Conservation (phyloP, 1,140 invertebrate genomes). For the Ctenoplectra terminalis region DNA sequence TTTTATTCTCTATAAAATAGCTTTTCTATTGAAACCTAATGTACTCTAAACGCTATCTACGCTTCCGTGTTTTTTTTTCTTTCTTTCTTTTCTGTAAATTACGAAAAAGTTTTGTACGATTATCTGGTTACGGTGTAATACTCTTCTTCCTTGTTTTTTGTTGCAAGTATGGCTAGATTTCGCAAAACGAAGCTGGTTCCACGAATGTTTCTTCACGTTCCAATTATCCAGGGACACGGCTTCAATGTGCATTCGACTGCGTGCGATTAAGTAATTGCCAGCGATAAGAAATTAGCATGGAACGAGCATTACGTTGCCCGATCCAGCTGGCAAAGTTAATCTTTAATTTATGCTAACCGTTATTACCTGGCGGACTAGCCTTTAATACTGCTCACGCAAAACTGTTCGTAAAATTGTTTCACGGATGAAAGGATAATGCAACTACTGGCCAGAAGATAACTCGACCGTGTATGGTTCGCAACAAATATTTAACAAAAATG, state of each 20-base stretch:
- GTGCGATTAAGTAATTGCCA: constrained; percentile 61
- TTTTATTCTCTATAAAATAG: not conserved
- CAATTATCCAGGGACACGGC: constrained; percentile 26
- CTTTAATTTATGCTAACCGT: constrained; percentile 67
- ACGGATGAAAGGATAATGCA: constrained; percentile 58
- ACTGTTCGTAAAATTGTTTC: constrained; percentile 52
- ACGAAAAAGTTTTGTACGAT: not conserved
- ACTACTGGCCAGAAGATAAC: constrained; percentile 29
- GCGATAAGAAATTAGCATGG: constrained; percentile 67
- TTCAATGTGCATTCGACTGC: constrained; percentile 42
- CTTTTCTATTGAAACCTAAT: not conserved
- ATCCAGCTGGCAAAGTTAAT: constrained; percentile 52
- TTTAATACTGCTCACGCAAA: constrained; percentile 58
- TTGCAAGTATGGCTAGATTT: not conserved
- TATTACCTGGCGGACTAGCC: constrained; percentile 54
- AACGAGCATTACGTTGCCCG: constrained; percentile 54
- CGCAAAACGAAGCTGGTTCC: not conserved
- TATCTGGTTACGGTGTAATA: not conserved
- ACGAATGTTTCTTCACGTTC: constrained; percentile 15
- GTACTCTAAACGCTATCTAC: not conserved
- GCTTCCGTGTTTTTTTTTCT: not conserved
- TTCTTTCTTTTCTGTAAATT: no score
- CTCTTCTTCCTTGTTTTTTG: not conserved
- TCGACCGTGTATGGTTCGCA: not conserved
- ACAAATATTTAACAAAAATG: not conserved